Percentiles rank a stretch among this genome's conserved stretches.
phyloP scores from a whole-genome alignment of 1,140 invertebrate genomes.

The Tachypleus tridentatus region DNA sequence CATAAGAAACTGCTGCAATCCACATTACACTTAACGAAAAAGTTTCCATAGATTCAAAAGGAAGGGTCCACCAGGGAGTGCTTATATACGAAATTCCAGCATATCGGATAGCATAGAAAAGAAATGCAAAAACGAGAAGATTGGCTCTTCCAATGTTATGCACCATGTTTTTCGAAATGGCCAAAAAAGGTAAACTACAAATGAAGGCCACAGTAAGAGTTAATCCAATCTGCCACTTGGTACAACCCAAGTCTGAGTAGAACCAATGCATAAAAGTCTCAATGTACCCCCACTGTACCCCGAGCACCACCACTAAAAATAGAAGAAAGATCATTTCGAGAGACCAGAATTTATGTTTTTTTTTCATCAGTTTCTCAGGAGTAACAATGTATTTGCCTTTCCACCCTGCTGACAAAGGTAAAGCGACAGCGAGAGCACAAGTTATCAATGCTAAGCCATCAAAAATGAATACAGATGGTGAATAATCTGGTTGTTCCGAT shows the following conservation, averaged over 20 bases:
- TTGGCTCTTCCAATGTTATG: slow-evolving; percentile 23
- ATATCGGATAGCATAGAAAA: slow-evolving; percentile 23
- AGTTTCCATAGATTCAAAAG: slow-evolving; percentile 25
- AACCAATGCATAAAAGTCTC: slow-evolving; percentile 17
- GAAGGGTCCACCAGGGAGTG: slow-evolving; percentile 21
- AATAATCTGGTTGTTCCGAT: slow-evolving; percentile 18
- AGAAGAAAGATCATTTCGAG: slow-evolving; percentile 16
- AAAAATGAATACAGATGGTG: slow-evolving; percentile 20
- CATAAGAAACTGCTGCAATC: slow-evolving; percentile 24
- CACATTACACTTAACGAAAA: slow-evolving; percentile 23
- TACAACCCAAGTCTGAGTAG: slow-evolving; percentile 17
- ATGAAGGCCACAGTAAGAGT: slow-evolving; percentile 16
- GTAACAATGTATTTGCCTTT: slow-evolving; percentile 6
- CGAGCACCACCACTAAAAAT: slow-evolving; percentile 18
- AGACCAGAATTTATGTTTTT: slow-evolving; percentile 11
- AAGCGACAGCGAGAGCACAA: slow-evolving; percentile 16
- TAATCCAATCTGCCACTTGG: slow-evolving; percentile 18
- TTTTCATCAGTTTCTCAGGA: slow-evolving; percentile 2
- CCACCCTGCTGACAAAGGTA: slow-evolving; percentile 15
- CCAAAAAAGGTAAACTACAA: slow-evolving; percentile 17
- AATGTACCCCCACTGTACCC: slow-evolving; percentile 21
- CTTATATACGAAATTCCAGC: slow-evolving; percentile 22
- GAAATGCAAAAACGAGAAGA: slow-evolving; percentile 22
- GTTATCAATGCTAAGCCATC: slow-evolving; percentile 21
- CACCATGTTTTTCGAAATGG: slow-evolving; percentile 24